Evolutionary conservation across 1,140 invertebrate species (phyloP).

Genomic region (Pristionchus pacificus): DNA sequence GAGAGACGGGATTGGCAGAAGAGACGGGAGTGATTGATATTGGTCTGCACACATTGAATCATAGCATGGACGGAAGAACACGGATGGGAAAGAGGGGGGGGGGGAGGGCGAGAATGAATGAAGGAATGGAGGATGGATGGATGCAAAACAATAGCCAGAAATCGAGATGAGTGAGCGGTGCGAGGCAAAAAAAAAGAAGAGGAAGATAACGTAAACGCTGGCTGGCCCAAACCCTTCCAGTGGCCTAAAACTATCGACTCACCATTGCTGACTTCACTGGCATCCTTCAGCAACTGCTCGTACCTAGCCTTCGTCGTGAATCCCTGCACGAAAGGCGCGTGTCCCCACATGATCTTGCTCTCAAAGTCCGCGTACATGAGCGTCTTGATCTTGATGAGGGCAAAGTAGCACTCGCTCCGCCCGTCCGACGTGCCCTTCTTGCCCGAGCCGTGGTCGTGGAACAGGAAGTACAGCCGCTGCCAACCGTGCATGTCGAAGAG

Average conservation of each 20-base stretch:
- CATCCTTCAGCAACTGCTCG: slow-evolving; percentile 66
- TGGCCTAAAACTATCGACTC: slow-evolving; percentile 62
- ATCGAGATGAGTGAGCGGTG: no score
- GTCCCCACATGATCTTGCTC: slow-evolving; percentile 59
- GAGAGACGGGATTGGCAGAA: no score
- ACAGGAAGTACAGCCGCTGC: slow-evolving; percentile 65
- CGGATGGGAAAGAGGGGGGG: no score
- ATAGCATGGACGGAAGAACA: no score
- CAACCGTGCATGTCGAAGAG: slow-evolving; percentile 71
- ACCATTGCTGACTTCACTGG: slow-evolving; percentile 73
- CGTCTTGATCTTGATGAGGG: slow-evolving; percentile 68
- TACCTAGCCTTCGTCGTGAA: slow-evolving; percentile 60
- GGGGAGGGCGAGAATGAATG: no score
- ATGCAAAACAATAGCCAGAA: no score
- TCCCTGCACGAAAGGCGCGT: slow-evolving; percentile 68
- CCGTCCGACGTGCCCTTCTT: slow-evolving; percentile 43
- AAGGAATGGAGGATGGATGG: no score
- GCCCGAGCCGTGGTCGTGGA: slow-evolving; percentile 66
- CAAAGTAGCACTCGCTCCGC: slow-evolving; percentile 68
- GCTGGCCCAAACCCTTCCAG: neutral
- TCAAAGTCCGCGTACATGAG: slow-evolving; percentile 61
- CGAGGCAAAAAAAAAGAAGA: no score
- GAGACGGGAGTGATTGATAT: no score
- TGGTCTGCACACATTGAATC: no score
- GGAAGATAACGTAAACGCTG: neutral